Percentiles rank a stretch among this genome's conserved stretches.
Conservation (phyloP, 2,888 invertebrate genomes). For the Cactoblastis cactorum region DNA sequence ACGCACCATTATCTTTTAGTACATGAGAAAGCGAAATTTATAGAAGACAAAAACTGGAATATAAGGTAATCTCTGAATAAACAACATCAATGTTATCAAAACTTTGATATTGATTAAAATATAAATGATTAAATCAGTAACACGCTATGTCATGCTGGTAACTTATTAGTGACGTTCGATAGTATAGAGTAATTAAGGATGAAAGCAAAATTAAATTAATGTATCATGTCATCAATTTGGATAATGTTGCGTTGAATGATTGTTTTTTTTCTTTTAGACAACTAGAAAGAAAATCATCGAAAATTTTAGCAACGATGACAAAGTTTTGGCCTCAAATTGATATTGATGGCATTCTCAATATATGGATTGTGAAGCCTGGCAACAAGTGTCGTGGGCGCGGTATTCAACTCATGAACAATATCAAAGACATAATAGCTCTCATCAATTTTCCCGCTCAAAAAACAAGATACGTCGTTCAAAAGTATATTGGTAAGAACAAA, state of each 20-base stretch:
- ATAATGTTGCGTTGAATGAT: background rate
- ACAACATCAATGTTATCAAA: conserved; percentile 1
- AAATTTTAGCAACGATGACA: conserved; percentile 82
- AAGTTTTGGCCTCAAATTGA: conserved; percentile 90
- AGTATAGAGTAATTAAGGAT: too few relatives aligned
- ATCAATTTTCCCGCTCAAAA: conserved; percentile 84
- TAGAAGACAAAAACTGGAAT: conserved; percentile 54
- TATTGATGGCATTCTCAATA: conserved; percentile 91
- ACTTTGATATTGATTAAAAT: background rate
- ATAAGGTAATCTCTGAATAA: conserved; percentile 46
- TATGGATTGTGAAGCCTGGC: conserved; percentile 97
- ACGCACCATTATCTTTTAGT: conserved; percentile 84
- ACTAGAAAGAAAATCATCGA: conserved; percentile 76
- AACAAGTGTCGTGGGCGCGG: conserved; percentile 95
- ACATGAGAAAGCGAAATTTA: conserved; percentile 80
- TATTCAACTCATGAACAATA: conserved; percentile 90
- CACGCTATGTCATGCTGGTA: background rate
- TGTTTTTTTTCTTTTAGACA: conserved; percentile 43
- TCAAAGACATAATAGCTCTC: conserved; percentile 89
- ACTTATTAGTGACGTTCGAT: conserved; percentile 1
- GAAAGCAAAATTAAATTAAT: too few relatives aligned
- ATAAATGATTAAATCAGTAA: background rate
- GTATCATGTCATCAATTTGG: too few relatives aligned
- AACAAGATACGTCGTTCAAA: conserved; percentile 94
- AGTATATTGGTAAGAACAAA: conserved; percentile 92